Percentiles rank a stretch among this genome's conserved stretches.
These are phyloP conservation scores for Anoncus sp. DNA, from an alignment of 2,888 invertebrate genomes.

Conservation along the genomic window DNA sequence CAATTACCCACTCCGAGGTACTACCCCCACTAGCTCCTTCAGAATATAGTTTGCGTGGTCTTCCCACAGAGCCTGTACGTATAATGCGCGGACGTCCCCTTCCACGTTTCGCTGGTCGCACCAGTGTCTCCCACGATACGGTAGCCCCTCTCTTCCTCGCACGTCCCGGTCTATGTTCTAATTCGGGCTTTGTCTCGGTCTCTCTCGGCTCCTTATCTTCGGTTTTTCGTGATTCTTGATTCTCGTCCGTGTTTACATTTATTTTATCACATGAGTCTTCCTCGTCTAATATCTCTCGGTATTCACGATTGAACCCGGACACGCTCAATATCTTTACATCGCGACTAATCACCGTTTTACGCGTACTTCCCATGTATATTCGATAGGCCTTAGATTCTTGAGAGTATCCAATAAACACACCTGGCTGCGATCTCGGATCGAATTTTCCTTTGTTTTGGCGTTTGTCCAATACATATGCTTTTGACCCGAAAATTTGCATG, in stretches of 20 bases:
- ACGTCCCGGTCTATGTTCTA: not conserved
- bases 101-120: constrained; percentile 37
- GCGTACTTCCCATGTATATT: constrained; percentile 6
- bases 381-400: constrained; percentile 48
- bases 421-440: constrained; percentile 38
- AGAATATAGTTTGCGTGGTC: constrained; percentile 38
- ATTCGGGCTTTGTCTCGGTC: not conserved
- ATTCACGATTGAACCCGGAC: constrained; percentile 1
- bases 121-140: constrained; percentile 20
- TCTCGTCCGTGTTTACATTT: too few relatives aligned
- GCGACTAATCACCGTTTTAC: constrained; percentile 27
- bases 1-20: not conserved
- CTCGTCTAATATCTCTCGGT: constrained; percentile 23
- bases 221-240: too few relatives aligned
- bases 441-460: constrained; percentile 41
- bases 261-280: not conserved
- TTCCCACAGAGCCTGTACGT: constrained; percentile 33
- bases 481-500: constrained; percentile 53
- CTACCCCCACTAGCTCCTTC: not conserved
- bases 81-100: constrained; percentile 40
- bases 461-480: constrained; percentile 47
- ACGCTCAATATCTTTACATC: constrained; percentile 40
- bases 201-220: not conserved
- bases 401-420: constrained; percentile 49
- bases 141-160: constrained; percentile 27